phyloP scores from a whole-genome alignment of 2,113 vertebrate species.

The Motacilla tschutschensis region DNA sequence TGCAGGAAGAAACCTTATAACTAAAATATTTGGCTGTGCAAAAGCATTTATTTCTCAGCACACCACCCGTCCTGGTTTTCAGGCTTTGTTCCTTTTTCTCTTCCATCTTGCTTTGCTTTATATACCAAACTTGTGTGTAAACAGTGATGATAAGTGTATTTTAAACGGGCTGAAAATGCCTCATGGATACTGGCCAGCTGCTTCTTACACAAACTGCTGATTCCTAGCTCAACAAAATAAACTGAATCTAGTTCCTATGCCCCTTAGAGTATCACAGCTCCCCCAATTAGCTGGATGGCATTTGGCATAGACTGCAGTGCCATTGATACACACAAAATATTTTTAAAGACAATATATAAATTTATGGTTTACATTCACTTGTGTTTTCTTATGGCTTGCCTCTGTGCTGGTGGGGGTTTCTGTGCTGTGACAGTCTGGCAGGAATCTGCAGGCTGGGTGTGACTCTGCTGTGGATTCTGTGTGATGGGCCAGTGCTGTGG shows the following conservation, averaged over 20 bases:
- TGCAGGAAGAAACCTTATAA: not conserved
- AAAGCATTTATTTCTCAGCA: not conserved
- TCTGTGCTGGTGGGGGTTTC: not conserved
- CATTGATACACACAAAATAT: not conserved
- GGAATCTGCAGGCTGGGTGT: not conserved
- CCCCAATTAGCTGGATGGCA: not conserved
- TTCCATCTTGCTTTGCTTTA: not conserved
- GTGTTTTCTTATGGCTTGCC: not conserved
- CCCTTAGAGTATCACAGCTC: not conserved
- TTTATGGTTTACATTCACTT: not conserved
- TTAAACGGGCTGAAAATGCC: not conserved
- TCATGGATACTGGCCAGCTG: not conserved
- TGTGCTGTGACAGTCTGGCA: not conserved
- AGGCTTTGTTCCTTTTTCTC: not conserved
- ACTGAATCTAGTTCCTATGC: not conserved
- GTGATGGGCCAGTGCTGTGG: not conserved
- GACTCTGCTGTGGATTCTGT: not conserved
- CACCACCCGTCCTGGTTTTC: not conserved
- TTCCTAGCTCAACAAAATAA: not conserved
- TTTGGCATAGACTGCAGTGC: not conserved
- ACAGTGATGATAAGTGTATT: not conserved
- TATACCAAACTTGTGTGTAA: not conserved
- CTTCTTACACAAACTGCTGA: not conserved
- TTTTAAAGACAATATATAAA: not conserved
- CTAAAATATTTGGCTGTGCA: not conserved